Conservation (phyloP, 2,888 invertebrate genomes). For the Acleris holmiana region DNA sequence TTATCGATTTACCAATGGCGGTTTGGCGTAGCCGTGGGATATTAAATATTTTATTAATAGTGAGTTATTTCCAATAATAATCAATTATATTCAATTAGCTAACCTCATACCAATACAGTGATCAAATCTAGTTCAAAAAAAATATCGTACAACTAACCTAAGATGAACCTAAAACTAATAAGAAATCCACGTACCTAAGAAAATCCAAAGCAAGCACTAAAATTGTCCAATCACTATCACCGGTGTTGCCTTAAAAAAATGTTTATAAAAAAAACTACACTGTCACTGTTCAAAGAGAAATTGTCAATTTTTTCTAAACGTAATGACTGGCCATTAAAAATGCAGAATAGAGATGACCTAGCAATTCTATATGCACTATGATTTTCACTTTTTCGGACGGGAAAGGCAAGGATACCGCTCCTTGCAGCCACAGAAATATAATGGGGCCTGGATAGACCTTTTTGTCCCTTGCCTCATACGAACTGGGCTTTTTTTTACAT, state of each 20-base stretch:
- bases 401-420: conserved; percentile 62
- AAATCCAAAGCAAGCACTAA: conserved; percentile 47
- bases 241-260: conserved; percentile 41
- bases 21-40: no score
- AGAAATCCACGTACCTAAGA: conserved; percentile 36
- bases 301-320: conserved; percentile 50
- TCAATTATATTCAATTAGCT: no score
- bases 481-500: conserved; percentile 67
- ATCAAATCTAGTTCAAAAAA: no score
- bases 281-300: conserved; percentile 57
- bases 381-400: conserved; percentile 59
- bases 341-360: conserved; percentile 57
- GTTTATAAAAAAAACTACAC: conserved; percentile 49
- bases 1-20: no score
- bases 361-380: conserved; percentile 60
- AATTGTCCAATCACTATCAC: conserved; percentile 45
- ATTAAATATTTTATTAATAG: no score
- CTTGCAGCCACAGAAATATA: conserved; percentile 61
- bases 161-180: not conserved
- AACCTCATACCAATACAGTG: no score
- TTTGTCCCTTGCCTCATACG: conserved; percentile 68
- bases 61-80: no score
- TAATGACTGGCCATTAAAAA: conserved; percentile 56
- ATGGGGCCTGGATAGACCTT: conserved; percentile 68
- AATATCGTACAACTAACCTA: no score